Conservation (phyloP, 2,888 invertebrate genomes). For the Asteroscopus sphinx region DNA sequence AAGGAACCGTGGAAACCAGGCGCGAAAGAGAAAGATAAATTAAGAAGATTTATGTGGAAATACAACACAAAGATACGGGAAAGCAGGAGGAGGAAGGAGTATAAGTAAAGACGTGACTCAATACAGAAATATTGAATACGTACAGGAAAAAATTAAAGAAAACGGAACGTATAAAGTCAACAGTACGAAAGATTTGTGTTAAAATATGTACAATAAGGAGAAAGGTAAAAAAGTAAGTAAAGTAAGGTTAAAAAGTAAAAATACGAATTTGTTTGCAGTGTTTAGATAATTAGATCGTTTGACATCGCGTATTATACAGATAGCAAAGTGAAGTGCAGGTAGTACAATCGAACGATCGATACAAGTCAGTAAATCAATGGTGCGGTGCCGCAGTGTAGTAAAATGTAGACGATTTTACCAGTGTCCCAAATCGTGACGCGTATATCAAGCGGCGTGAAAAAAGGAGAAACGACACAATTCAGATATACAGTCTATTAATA, state of each 20-base stretch:
- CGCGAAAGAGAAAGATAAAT: no score
- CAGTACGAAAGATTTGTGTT: not conserved
- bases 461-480: slow-evolving; percentile 88
- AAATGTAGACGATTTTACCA: slow-evolving; percentile 85
- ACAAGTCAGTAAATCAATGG: slow-evolving; percentile 53
- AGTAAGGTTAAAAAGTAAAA: slow-evolving; percentile 14
- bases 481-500: slow-evolving; percentile 79
- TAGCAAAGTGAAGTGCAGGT: slow-evolving; percentile 43
- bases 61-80: not conserved
- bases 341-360: slow-evolving; percentile 57
- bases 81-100: slow-evolving; percentile 2
- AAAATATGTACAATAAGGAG: slow-evolving; percentile 29
- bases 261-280: slow-evolving; percentile 40
- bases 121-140: slow-evolving; percentile 2
- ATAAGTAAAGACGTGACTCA: not conserved
- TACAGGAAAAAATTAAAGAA: slow-evolving; percentile 10
- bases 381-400: slow-evolving; percentile 77
- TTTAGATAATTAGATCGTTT: slow-evolving; percentile 48
- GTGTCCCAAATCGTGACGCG: slow-evolving; percentile 88
- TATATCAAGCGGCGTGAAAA: slow-evolving; percentile 89
- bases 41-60: no score
- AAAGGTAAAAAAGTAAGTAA: slow-evolving; percentile 22
- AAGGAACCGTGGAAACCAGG: no score
- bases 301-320: slow-evolving; percentile 44
- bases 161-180: not conserved